Evolutionary conservation across 2,113 vertebrate genomes (phyloP), one percentile per base, ranked within the genome.

Genomic region (Triplophysa dalaica): DNA sequence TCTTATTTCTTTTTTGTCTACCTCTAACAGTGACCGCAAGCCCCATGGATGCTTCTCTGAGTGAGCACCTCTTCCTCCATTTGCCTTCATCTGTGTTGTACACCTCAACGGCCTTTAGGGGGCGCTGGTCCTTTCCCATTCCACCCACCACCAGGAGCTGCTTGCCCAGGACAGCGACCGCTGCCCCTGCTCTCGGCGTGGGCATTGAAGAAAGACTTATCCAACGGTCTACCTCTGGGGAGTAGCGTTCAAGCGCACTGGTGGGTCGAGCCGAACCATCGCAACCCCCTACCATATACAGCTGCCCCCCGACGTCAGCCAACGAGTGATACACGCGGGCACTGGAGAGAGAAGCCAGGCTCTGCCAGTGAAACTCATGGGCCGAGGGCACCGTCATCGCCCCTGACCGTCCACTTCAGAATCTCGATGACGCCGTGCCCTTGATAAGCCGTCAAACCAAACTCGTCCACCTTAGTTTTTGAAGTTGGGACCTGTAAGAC

Each of bases 361-460:
- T 93, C 85, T 97, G 96, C 98, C 98, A 99, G 72, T 95, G 95
- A 88, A 98, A 99, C 79, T 95, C 95, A 1, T 95, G 95, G 90
- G 92, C 88, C 24, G 83, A 92, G 11, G 96, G 93, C 29, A 94
- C 87, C 4, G 94, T 93, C 98, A 98, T 99, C 84, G 48, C 86
- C 54, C 80, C 79, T n/a, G 14, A 26, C 21, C 54, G 26, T 74
- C 61, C 54, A 24, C 43, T 61, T 13, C 7, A n/a, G 24, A 8
- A 21, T 58, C 54, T 58, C n/a, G 54, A 21, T 58, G 8, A 58
- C 8, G 21, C 54, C 8, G 54, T 10, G 9, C 19, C 19, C 19
- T 58, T 21, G n/a, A 58, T 58, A 58, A 58, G 54, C 0, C 54
- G 54, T n/a, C 54, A 21, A 21, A 58, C 7, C 1, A 21, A 58